phyloP scores from a whole-genome alignment of 2,113 vertebrate genomes.

The Microcebus tavaratra region DNA sequence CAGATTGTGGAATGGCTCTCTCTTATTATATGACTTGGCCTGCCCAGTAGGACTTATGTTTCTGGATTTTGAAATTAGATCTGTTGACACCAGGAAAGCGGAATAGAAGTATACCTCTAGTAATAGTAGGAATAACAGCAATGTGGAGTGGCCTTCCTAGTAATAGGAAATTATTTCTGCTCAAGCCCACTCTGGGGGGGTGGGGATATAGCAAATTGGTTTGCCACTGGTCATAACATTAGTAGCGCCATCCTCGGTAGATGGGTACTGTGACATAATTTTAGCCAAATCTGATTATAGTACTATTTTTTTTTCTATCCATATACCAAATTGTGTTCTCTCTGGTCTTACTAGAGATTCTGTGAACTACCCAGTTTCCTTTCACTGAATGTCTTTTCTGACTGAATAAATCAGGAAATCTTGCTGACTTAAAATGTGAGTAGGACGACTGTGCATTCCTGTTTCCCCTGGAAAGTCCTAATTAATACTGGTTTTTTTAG shows the following conservation, averaged over 20 bases:
- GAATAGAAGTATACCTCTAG: neutral
- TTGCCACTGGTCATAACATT: rapidly evolving
- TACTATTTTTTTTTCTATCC: neutral
- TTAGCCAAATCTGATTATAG: neutral
- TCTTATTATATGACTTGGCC: neutral
- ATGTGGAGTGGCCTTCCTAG: rapidly evolving
- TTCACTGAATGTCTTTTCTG: neutral
- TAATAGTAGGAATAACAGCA: neutral
- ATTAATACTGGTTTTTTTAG: neutral
- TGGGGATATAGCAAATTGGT: neutral
- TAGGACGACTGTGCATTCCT: neutral
- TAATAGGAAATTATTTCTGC: rapidly evolving
- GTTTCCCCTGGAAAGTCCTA: neutral
- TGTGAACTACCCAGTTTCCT: neutral
- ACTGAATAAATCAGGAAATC: neutral
- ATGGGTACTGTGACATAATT: neutral
- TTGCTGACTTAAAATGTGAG: neutral
- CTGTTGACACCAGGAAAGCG: neutral
- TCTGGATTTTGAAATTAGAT: neutral
- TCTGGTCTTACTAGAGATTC: neutral
- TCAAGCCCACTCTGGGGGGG: too few relatives aligned
- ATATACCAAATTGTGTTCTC: neutral
- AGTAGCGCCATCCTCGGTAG: neutral
- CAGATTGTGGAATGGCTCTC: neutral
- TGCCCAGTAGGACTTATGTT: neutral